Base-by-base conservation (phyloP, 1,140 invertebrate genomes). In the Pseudomyrmex sp. region DNA sequence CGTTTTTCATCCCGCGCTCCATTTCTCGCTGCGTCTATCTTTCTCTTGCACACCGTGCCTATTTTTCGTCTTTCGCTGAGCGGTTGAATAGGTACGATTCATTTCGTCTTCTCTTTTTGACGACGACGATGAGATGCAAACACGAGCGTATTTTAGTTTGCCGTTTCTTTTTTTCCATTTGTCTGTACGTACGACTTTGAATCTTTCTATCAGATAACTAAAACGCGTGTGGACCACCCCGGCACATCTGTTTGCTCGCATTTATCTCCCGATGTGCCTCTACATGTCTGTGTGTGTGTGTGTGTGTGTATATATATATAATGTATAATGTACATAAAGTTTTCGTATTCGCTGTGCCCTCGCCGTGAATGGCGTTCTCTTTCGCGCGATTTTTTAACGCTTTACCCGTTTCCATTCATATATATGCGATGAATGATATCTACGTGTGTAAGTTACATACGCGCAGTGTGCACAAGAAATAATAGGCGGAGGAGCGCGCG, bases 111-210 rank as follows among this genome's bases (percentile, higher is more conserved):
- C 86, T 90, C 89, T 93, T 93, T 93, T 93, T 35, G 20, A 23
- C 2, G 91, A 92, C 89, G 83, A 85, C 90, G 89, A 92, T 93
- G 92, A 93, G 91, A 93, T 89, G 93, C 92, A 93, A 93, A 93
- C 92, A 93, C 77, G 83, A 70, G 85, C 69, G 86, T 82, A 88
- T 84, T 82, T 89, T 50, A 77, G 72, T 77, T 85, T 80, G 46
- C 58, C 69, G 5, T 35, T 61, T 56, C 80, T 85, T 83, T 93
- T 92, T 93, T 91, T 93, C 88, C 92, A 93, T 93, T 92, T 93
- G 89, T 35, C 35, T 7, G 35, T 35, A 35, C 35, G 5, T 90
- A 84, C 86, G 89, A 91, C 92, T 93, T 93, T 93, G 92, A 93
- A 93, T 93, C 93, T 92, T 87, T 56, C 87, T 65, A 85, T 84